Evolutionary conservation across 2,113 vertebrate species (phyloP), one percentile per base, ranked within the genome.

Genomic region (Tiliqua scincoides): DNA sequence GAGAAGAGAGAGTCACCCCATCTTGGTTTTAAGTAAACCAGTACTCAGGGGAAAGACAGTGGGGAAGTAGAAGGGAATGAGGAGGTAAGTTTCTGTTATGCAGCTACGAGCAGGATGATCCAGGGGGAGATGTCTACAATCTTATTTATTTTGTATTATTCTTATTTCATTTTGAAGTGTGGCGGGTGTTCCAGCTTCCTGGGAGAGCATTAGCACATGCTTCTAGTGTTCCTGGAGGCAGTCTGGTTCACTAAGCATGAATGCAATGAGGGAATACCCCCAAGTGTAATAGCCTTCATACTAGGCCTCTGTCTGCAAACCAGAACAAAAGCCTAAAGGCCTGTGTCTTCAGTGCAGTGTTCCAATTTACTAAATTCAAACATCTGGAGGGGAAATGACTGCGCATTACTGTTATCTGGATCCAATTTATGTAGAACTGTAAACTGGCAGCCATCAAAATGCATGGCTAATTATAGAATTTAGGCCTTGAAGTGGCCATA

Each of bases 261-360:
- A 81, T 30, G 12, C 86, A 75, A 43, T 15, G 4, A 70, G n/a
- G 68, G 77, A 76, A 79, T 27, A 12, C 83, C 67, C 59, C 17
- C 67, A 40, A 20, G 12, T 43, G 81, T 3, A 20, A 72, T 1
- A 35, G 2, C 40, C 20, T 90, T 89, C 54, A 25, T 78, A 83
- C 37, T 57, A 89, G 59, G 62, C 11, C 63, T 81, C 25, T 79
- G 0, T 77, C 32, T 87, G 63, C 40, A 90, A 91, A 5, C 30
- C 67, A 84, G 25, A 52, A 80, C 82, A 54, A 40, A 85, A 30
- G 37, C 0, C 9, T 10, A 78, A 11, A 0, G 2, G 1, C 0
- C 37, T 62, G 18, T 85, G 78, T 87, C 88, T 68, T 87, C 0
- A 77, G 30, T 9, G 25, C 18, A 85, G 63, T 84, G 11, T 86